Conservation (phyloP, 1,140 invertebrate species). For the Orius insidiosus region DNA sequence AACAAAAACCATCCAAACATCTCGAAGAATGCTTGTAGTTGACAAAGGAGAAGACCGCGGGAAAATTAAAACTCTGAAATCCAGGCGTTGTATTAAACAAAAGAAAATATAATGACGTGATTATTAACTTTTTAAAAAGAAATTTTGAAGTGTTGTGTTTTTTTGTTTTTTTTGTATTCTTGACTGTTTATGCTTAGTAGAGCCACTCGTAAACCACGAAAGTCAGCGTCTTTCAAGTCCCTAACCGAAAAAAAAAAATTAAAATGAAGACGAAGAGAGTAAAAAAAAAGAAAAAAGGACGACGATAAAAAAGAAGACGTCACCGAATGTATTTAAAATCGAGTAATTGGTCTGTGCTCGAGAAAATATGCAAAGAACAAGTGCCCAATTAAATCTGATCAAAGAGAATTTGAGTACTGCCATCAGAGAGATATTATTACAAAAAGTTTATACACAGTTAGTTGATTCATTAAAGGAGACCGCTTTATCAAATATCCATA, state of each 20-base stretch:
- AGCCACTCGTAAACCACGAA: too few species aligned
- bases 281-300: neutral
- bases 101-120: too few species aligned
- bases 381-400: constrained; percentile 13
- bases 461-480: constrained; percentile 15
- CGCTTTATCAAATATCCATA: constrained; percentile 18
- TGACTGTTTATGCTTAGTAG: neutral
- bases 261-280: neutral
- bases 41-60: too few species aligned
- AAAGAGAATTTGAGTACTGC: constrained; percentile 2
- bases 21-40: too few species aligned
- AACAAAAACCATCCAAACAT: too few species aligned
- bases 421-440: constrained; percentile 10
- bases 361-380: constrained; percentile 7
- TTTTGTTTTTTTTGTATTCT: too few species aligned
- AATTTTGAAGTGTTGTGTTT: too few species aligned
- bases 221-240: neutral
- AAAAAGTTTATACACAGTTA: constrained; percentile 16
- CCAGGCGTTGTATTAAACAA: too few species aligned
- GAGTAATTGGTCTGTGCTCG: neutral
- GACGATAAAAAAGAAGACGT: neutral
- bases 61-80: too few species aligned
- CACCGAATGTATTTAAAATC: neutral
- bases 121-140: too few species aligned
- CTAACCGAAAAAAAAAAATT: neutral